phyloP scores from a whole-genome alignment of 2,888 invertebrate genomes.

The Drosophila buzzatii region DNA sequence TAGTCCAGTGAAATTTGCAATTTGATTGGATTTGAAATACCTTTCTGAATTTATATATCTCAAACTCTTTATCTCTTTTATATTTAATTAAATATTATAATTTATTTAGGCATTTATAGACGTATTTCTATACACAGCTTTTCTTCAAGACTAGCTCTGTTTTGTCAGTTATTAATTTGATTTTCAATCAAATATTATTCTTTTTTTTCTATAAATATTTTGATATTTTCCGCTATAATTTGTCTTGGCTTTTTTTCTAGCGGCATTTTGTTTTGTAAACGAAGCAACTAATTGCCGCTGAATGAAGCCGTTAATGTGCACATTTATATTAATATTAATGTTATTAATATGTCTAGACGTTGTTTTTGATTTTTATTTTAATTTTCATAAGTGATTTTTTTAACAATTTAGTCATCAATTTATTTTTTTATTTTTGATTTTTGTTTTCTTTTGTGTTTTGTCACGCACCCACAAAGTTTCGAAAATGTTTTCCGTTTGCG shows the following conservation, averaged over 20 bases:
- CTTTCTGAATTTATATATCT: not conserved
- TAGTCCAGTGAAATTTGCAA: not conserved
- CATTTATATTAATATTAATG: slow-evolving; percentile 33
- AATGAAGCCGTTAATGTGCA: slow-evolving; percentile 41
- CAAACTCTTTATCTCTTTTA: no score
- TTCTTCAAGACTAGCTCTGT: not conserved
- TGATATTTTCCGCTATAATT: slow-evolving; percentile 12
- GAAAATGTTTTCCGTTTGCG: slow-evolving; percentile 63
- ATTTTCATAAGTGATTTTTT: slow-evolving; percentile 30
- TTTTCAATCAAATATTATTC: slow-evolving; percentile 1
- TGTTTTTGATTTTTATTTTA: slow-evolving; percentile 14
- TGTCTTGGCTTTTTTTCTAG: slow-evolving; percentile 12
- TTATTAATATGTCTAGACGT: slow-evolving; percentile 31
- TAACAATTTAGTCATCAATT: slow-evolving; percentile 43
- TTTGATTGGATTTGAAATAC: not conserved
- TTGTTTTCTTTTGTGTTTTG: slow-evolving; percentile 35
- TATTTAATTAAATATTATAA: no score
- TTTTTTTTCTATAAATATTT: not conserved
- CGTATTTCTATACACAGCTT: not conserved
- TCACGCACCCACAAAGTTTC: slow-evolving; percentile 54
- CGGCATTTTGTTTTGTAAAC: slow-evolving; percentile 39
- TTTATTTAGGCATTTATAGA: not conserved
- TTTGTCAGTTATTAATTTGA: not conserved
- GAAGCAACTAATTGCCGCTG: slow-evolving; percentile 43
- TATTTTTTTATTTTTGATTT: slow-evolving; percentile 16